Evolutionary conservation across 2,797 vertebrate species (phyloP), one percentile per base, ranked within the genome.

Genomic region (Manis crassicaudata): DNA sequence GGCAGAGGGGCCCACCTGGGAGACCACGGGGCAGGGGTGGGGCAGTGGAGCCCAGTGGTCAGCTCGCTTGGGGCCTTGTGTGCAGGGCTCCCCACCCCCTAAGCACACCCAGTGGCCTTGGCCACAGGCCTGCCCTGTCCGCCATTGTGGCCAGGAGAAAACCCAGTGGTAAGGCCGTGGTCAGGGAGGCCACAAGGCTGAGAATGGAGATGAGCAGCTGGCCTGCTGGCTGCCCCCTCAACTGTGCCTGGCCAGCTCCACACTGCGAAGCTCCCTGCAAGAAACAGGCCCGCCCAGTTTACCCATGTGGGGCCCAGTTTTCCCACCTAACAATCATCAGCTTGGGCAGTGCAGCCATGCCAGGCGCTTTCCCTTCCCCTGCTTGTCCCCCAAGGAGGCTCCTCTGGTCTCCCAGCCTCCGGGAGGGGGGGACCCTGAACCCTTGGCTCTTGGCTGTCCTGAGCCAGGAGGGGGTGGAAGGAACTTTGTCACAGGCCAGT

Each of bases 241-340:
- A 43, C 32, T n/a, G 43, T 40, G 2, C 14, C 62, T 8, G 3
- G n/a, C 60, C 14, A 0, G 60, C 43, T 65, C 43, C n/a, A 21
- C 23, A 6, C 23, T 37, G 18, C 0, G 5, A 46, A 46, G 46
- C 46, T 46, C 46, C 46, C 46, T 46, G 46, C 46, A 46, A 46
- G 46, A 46, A 46, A 46, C 46, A 2, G 32, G 79, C 43, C 68
- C 43, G 3, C 1, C 4, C 0, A 0, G 29, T 21, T 62, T 10
- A 5, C 37, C 60, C 16, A 0, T 23, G 17, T 12, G 2, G 37
- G 18, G 32, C 91, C 37, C 58, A 21, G 35, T 20, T 37, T 23
- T 46, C 62, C 27, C 50, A 6, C 50, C 6, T 10, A 54, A 11
- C 0, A 0, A 56, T 21, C 25, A 0, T 7, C n/a, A 18, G 14